Base-by-base conservation (phyloP, 2,888 invertebrate species). In the Unio delphinus region DNA sequence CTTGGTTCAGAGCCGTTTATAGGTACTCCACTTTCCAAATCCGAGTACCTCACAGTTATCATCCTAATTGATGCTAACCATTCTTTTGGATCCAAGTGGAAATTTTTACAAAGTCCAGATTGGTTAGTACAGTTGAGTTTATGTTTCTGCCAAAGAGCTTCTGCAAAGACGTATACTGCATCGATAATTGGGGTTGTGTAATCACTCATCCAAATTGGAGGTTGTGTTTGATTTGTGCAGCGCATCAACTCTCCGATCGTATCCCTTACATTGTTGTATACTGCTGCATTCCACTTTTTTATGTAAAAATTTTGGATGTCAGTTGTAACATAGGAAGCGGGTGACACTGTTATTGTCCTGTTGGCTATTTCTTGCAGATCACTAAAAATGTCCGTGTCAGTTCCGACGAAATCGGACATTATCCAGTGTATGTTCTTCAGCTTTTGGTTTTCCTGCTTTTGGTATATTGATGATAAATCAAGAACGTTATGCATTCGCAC, bases 131-230 rank as follows among this genome's bases (percentile, higher is more conserved):
- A 80, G 18, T 67, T 66, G 15, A 65, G 59, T 15, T 28, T 20
- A 11, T 67, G 65, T n/a, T 74, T 72, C 30, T 75, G 60, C 60
- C 80, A 77, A 11, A 86, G 62, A 8, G 82, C 82, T 17, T 78
- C 75, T 1, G 80, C 81, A 54, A 85, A 67, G 1, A 81, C 82
- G 69, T 82, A 85, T 8, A 84, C 78, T 18, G 84, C 81, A 64
- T 86, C 84, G 2, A 86, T 70, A 1, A 75, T 70, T 17, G 78
- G 58, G 6, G 75, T 70, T 11, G 80, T 74, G 58, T 78, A 75
- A 57, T 80, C 72, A 28, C 75, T 72, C 26, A 62, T 68, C 70
- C 74, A 72, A 6, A 57, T 59, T 59, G 75, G 66, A 7, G 70
- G 57, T 23, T 62, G 45, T 15, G 55, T 64, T 57, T 57, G 55